Base-by-base conservation (phyloP, 2,113 vertebrate species). In the Telmatochromis sp. region DNA sequence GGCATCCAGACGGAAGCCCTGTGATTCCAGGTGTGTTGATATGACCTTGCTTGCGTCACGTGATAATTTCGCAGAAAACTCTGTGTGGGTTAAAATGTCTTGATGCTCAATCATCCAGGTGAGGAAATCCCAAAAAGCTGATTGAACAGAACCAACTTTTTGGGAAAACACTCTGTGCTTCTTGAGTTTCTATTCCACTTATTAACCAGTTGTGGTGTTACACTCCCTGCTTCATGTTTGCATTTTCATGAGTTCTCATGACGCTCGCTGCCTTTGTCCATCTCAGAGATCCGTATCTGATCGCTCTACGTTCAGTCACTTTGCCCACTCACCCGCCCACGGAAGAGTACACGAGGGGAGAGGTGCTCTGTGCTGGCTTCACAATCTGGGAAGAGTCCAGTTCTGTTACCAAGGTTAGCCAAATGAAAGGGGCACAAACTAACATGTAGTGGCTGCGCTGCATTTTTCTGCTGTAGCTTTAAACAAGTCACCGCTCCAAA, bases 301-400 rank as follows among this genome's bases (percentile, higher is more conserved):
- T 99, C 4, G 98, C 98, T 2, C 93, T 99, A 86, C 97, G 98
- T 23, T 99, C 98, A 0, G 98, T 99, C 87, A 98, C 97, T 0
- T 94, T 99, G 92, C 98, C 98, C 81, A 97, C 97, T 1, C 96
- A 97, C 84, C 96, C 94, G 0, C 95, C 97, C 86, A 96, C 85
- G 0, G 87, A 93, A 0, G 80, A 95, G 23, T 97, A 96, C 92
- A 97, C 95, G 0, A 96, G 98, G 0, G 97, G 97, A 13, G 98
- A 99, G 94, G 98, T 98, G 0, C 90, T 98, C 15, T 99, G 98
- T 91, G 98, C 98, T 0, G 98, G 98, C 26, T 99, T 99, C 96
- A 97, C 97, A 71, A 96, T 99, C 89, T 97, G 96, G 97, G 95
- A 97, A 0, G 97, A 97, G 90, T 97, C 96, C 14, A 96, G 95